Evolutionary conservation across 2,888 invertebrate genomes (phyloP), one percentile per base, ranked within the genome.

Genomic region (Orgyia antiqua): DNA sequence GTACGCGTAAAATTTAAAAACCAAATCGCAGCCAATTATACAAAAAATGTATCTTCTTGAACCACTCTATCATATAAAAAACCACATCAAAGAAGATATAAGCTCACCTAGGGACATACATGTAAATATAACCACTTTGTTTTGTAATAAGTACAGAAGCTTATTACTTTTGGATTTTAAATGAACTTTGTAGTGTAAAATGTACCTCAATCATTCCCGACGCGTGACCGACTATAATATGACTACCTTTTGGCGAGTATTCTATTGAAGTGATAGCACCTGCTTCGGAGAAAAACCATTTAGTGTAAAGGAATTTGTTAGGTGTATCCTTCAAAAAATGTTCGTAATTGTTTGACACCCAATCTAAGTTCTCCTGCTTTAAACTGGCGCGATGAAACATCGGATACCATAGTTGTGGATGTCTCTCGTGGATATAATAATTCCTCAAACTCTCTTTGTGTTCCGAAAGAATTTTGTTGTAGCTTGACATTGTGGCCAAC

Each of bases 161-260:
- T n/a, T n/a, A n/a, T n/a, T n/a, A n/a, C n/a, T n/a, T n/a, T n/a
- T n/a, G n/a, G n/a, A n/a, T n/a, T n/a, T n/a, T n/a, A n/a, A n/a
- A n/a, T n/a, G n/a, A n/a, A n/a, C n/a, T n/a, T n/a, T n/a, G n/a
- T n/a, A n/a, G n/a, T n/a, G n/a, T n/a, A n/a, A n/a, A n/a, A n/a
- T 10, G 28, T 58, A 87, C 89, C 82, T 89, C 87, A 45, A 89
- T 82, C 36, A 71, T 48, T 23, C 89, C 89, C 4, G 82, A 72
- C 13, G 87, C 80, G 59, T 84, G 87, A 6, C 77, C 76, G 13
- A 75, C 71, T 25, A 82, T 71, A 51, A 89, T 58, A 40, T 74
- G 50, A 27, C 65, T 56, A 10, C 87, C 87, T 39, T 73, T 65
- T 4, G 73, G 70, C 13, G 84, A 75, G 53, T 73, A 88, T 40